Base-by-base conservation (phyloP, 1,140 invertebrate species). In the Gryon sp. region DNA sequence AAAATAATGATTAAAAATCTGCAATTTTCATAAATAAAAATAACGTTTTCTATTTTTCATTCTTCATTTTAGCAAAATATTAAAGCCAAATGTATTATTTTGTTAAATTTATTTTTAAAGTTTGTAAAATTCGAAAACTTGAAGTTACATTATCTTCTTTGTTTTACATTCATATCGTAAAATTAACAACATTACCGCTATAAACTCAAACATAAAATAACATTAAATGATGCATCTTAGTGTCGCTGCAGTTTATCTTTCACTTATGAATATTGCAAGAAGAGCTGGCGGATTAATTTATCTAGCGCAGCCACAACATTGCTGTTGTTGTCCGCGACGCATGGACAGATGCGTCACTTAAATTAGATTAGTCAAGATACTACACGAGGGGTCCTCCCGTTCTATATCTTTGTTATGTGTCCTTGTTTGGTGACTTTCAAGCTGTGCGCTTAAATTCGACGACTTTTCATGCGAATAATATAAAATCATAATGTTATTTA, bases 321-420 rank as follows among this genome's bases (percentile, higher is more conserved):
- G 16, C 38, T 48, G 60, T 36, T 41, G 30, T 48, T 18, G 66
- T 45, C 45, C 20, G 30, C 50, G 32, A 22, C 32, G 19, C 30
- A 32, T 32, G 50, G 69, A 63, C 73, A 69, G 57, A 69, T 69
- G 63, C 65, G 59, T 69, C 65, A 63, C 57, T 76, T 52, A 50
- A 69, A 76, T 65, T 76, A 52, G 73, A 69, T 76, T 76, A 76
- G 63, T 69, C 63, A 68, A 76, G 73, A 76, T 69, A 68, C 20
- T 50, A 40, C 46, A 30, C 63, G 72, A 46, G 65, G 65, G 41
- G 48, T 18, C 14, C 38, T 9, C 32, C 19, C n/a, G n/a, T n/a
- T 5, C 12, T 20, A 3, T 45, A 19, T 36, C 19, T 20, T 1
- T 3, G 26, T 18, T 20, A 34, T n/a, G 9, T 26, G 16, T 50